These are phyloP conservation scores for Pheosia tremula DNA, from an alignment of 2,888 invertebrate genomes.

Conservation along the genomic window DNA sequence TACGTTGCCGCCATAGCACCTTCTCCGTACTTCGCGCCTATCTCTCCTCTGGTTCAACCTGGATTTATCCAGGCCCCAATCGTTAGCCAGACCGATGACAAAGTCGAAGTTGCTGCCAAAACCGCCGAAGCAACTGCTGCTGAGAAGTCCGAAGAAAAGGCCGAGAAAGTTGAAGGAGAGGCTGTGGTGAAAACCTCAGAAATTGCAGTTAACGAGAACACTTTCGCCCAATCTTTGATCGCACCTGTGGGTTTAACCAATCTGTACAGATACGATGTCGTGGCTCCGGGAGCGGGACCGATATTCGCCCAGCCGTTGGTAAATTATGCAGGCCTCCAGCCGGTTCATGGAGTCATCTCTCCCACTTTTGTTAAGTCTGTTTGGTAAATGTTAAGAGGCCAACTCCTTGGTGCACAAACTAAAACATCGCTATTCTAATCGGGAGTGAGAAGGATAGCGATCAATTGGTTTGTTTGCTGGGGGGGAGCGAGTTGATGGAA, in stretches of 20 bases:
- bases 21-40: conserved; percentile 24
- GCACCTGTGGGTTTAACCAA: conserved; percentile 16
- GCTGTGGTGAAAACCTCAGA: conserved; percentile 12
- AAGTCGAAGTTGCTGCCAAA: conserved; percentile 34
- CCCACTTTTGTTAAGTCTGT: conserved; percentile 29
- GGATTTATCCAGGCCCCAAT: background rate
- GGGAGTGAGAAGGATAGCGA: background rate
- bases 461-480: background rate
- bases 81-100: conserved; percentile 27
- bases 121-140: conserved; percentile 20
- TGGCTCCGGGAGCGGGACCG: conserved; percentile 17
- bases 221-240: conserved; percentile 17
- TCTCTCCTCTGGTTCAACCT: conserved; percentile 33
- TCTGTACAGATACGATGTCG: conserved; percentile 31
- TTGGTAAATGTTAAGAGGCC: conserved; percentile 23
- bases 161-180: conserved; percentile 10
- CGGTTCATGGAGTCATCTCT: conserved; percentile 20
- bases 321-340: conserved; percentile 29
- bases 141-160: conserved; percentile 10
- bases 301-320: conserved; percentile 27
- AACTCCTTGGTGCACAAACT: background rate
- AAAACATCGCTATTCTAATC: background rate
- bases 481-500: background rate
- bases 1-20: conserved; percentile 23
- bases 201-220: conserved; percentile 15